Base-by-base conservation (phyloP, 2,113 vertebrate genomes). In the Rhineura floridana region DNA sequence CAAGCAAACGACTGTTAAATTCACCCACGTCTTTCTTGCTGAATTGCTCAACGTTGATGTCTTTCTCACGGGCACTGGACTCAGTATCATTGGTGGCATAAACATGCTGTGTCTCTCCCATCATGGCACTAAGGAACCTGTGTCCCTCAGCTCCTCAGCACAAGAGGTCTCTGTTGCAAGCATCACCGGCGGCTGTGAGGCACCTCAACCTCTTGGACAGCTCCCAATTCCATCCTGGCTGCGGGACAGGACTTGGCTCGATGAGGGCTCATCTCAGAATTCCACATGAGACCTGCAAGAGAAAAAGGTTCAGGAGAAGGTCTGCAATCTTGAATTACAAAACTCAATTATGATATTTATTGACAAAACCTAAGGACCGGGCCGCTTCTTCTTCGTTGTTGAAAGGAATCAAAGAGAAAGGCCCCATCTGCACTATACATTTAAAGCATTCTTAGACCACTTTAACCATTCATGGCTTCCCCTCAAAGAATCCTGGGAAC, bases 61-160 rank as follows among this genome's bases (percentile, higher is more conserved):
- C 97, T 93, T 98, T 96, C 92, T 96, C 91, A 48, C 97, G 96
- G 94, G 96, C 96, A 94, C 96, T 96, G 77, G 93, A 77, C 93
- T 97, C 97, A 85, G 97, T 94, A 91, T 97, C 94, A 81, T 96
- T 94, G 93, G 97, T 95, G 91, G 95, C 94, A 88, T 96, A 97
- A 93, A 94, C 96, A 96, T 96, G 97, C 96, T 97, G 98, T 96
- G 96, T 97, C 96, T 98, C 98, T 98, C 98, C 97, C 91, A 98
- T 98, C 98, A 98, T 98, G 97, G 95, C 98, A 89, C n/a, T 89
- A 48, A 86, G 92, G 92, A 95, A 94, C 96, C 90, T 93, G 94
- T 94, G 93, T 90, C 97, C 95, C 95, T 96, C 96, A 96, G 96
- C 92, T 90, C 93, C 93, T 93, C 70, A 91, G 94, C 95, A 95